Evolutionary conservation across 2,797 vertebrate species (phyloP), one percentile per base, ranked within the genome.

Genomic region (Poecilia velifera): DNA sequence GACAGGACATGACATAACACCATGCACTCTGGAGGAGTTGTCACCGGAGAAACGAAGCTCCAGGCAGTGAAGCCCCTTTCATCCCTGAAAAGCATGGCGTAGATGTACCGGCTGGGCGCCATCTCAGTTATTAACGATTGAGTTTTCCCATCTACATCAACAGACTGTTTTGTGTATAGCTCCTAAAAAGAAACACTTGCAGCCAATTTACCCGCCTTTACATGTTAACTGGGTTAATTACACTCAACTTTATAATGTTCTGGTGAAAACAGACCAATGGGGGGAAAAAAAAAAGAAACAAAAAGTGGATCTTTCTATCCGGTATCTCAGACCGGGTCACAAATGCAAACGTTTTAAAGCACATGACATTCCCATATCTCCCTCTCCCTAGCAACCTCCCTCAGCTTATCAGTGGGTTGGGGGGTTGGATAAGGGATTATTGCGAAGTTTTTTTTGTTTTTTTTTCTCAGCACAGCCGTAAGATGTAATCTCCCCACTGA

Each of bases 1-100:
- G 92, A 90, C 84, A 86, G 87, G 81, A 93, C 92, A 91, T 90
- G 94, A 89, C 91, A 91, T 78, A 79, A 83, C 90, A 89, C 87
- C 81, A 82, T 80, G 90, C 87, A 82, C 89, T 90, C 77, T 76
- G 74, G 84, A 92, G 89, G 92, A 91, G 89, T 81, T 90, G 92
- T 91, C 86, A 87, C 77, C 39, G 83, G 31, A 78, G 64, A 82
- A 76, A 85, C 82, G 84, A 73, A 84, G 81, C 59, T 66, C 74
- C 53, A 79, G 88, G 83, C 88, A 79, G 68, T 70, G 77, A 89
- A 86, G 82, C 85, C 84, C 78, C 84, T 90, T 87, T 88, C 84
- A 82, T 76, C 70, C 59, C 78, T 72, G 77, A 86, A 81, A 47
- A 81, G 49, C 68, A 72, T 72, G 81, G 57, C 62, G 43, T 80